A percentile compares a stretch with the other conserved stretches of the same genome.
phyloP scores from a whole-genome alignment of 2,113 vertebrate genomes.

The Chrysochloris asiatica region DNA sequence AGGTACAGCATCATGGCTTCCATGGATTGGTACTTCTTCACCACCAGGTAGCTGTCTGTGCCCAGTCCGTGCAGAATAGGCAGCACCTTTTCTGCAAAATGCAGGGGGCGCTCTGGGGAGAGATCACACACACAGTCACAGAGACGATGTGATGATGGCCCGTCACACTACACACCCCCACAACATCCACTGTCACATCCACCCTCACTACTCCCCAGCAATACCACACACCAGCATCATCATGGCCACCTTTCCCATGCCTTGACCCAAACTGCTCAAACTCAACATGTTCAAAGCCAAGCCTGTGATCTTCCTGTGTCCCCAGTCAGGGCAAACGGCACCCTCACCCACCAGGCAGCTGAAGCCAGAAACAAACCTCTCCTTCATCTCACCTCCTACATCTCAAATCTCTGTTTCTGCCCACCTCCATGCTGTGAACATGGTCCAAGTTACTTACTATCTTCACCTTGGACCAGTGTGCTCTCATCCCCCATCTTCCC shows the following conservation, averaged over 20 bases:
- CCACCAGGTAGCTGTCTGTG: constrained; percentile 90
- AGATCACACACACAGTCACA: neutral
- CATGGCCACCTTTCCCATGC: neutral
- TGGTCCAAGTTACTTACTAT: neutral
- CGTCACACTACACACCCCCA: neutral
- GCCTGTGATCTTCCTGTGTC: neutral
- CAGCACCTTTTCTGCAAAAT: constrained; percentile 93
- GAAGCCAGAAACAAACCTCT: neutral
- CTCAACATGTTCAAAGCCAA: neutral
- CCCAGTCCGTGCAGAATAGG: constrained; percentile 92
- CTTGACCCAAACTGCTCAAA: neutral
- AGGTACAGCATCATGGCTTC: constrained; percentile 92
- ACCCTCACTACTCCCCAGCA: neutral
- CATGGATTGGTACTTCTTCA: constrained; percentile 93
- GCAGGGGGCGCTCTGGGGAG: constrained; percentile 91
- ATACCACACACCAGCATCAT: fast-evolving
- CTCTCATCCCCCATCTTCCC: neutral
- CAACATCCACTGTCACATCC: fast-evolving
- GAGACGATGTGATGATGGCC: neutral
- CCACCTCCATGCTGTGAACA: neutral
- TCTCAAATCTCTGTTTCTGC: neutral
- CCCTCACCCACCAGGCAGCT: neutral
- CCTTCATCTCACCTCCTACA: neutral
- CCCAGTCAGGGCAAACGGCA: neutral
- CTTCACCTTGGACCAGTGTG: neutral